Evolutionary conservation across 2,888 invertebrate species (phyloP).

Genomic region (Ectobius pallidus): DNA sequence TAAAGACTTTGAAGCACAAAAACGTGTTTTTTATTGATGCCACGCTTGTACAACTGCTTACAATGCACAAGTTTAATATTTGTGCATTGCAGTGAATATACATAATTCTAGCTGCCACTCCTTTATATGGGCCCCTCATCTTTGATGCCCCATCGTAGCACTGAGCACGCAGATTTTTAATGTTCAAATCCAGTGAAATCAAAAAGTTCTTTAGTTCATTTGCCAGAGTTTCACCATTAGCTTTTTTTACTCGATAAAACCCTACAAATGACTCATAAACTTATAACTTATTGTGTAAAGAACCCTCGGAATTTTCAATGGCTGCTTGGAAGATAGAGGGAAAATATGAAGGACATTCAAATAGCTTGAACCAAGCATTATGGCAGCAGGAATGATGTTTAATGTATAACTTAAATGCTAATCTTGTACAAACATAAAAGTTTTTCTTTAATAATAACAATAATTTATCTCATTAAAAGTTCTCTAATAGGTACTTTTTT

Average conservation of each 20-base stretch:
- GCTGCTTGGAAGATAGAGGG: no score
- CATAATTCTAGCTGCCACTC: neutral
- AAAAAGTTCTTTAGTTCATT: neutral
- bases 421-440: no score
- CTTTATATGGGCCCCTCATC: neutral
- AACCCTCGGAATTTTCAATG: no score
- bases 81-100: neutral
- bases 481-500: no score
- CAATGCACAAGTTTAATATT: neutral
- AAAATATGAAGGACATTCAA: no score
- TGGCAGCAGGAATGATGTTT: no score
- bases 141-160: neutral
- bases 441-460: no score
- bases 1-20: neutral
- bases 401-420: no score
- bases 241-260: neutral
- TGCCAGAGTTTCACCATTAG: neutral
- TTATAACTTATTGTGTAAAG: neutral
- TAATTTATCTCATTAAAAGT: no score
- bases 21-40: neutral
- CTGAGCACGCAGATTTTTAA: neutral
- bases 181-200: neutral
- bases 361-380: no score
- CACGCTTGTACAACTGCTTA: neutral
- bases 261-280: neutral